These are phyloP conservation scores for Oedothorax gibbosus DNA, from an alignment of 1,140 invertebrate genomes.

Conservation along the genomic window DNA sequence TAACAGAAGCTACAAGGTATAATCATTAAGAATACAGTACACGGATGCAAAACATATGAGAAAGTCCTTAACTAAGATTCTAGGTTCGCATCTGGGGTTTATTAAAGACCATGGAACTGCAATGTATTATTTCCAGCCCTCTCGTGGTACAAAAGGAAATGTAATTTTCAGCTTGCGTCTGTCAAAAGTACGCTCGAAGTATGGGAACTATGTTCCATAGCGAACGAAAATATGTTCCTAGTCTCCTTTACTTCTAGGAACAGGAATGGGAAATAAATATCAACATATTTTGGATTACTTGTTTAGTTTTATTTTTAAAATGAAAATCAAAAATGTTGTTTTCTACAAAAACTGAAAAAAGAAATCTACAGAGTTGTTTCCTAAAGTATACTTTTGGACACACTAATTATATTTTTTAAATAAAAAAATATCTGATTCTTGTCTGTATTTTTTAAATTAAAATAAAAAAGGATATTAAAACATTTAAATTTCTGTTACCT, in stretches of 20 bases:
- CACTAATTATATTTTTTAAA: no score
- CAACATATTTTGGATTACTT: no score
- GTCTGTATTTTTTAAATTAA: no score
- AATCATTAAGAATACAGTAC: constrained; percentile 55
- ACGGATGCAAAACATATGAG: constrained; percentile 37
- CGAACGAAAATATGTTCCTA: constrained; percentile 41
- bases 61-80: constrained; percentile 15
- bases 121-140: neutral
- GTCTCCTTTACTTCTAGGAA: constrained; percentile 36
- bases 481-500: no score
- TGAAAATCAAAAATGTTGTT: no score
- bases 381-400: no score
- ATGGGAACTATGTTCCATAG: constrained; percentile 15
- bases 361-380: no score
- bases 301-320: no score
- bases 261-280: neutral
- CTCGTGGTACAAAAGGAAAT: constrained; percentile 11
- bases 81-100: constrained; percentile 49
- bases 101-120: constrained; percentile 11
- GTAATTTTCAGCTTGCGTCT: constrained; percentile 50
- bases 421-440: no score
- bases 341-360: no score
- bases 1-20: constrained; percentile 19
- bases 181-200: constrained; percentile 47
- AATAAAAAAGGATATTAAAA: no score